Percentiles rank a stretch among this genome's conserved stretches.
Evolutionary conservation across 2,797 vertebrate species (phyloP).

Genomic region (Sebastes cheni): DNA sequence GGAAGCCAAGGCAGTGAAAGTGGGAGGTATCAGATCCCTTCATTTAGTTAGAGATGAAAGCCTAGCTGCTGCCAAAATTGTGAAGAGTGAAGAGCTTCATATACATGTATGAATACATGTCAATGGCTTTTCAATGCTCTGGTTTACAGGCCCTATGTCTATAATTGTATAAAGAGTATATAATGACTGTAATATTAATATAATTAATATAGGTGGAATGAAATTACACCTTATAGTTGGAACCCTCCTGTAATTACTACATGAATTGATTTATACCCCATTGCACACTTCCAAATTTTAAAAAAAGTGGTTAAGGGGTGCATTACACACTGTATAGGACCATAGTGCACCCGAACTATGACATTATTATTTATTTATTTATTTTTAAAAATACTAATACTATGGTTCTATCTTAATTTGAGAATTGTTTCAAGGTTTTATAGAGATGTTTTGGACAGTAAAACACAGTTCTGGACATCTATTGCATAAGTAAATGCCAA

Average conservation of each 20-base stretch:
- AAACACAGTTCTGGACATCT: background rate
- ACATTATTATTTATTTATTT: background rate
- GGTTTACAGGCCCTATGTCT: background rate
- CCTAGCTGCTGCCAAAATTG: background rate
- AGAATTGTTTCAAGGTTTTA: background rate
- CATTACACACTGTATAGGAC: background rate
- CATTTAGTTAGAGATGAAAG: conserved; percentile 14
- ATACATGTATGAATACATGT: background rate
- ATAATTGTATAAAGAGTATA: background rate
- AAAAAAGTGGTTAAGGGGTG: background rate
- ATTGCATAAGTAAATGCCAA: background rate
- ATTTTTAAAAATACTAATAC: background rate
- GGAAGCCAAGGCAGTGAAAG: background rate
- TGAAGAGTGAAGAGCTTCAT: background rate
- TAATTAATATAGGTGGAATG: background rate
- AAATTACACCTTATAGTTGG: background rate
- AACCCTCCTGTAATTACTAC: background rate
- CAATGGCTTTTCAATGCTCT: background rate
- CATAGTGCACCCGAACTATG: background rate
- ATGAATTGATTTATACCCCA: background rate
- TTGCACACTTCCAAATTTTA: background rate
- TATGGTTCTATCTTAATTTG: background rate
- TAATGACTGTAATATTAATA: background rate
- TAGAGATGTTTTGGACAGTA: background rate
- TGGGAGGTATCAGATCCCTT: conserved; percentile 21